These are phyloP conservation scores for Blomia tropicalis DNA, from an alignment of 2,888 invertebrate species.

Conservation along the genomic window DNA sequence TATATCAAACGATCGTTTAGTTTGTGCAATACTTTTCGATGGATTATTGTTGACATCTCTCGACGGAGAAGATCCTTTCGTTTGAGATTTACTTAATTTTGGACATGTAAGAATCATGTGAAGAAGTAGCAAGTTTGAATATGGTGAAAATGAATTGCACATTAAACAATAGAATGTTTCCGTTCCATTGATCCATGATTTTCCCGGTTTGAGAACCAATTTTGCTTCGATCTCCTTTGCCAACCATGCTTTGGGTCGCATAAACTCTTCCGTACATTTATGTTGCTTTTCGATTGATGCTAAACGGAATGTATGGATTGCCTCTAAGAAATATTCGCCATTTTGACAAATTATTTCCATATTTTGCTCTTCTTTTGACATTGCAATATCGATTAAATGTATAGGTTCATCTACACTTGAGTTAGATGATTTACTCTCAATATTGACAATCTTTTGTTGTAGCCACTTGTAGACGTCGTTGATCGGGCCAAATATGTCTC, in stretches of 20 bases:
- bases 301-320: conserved; percentile 22
- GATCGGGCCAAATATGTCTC: neutral
- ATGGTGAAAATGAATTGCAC: conserved; percentile 28
- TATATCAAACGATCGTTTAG: conserved; percentile 30
- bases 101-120: conserved; percentile 30
- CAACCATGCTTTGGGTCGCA: neutral
- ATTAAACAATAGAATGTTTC: conserved; percentile 29
- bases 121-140: conserved; percentile 29
- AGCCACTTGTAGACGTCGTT: neutral
- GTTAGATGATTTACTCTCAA: neutral
- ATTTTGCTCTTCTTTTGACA: conserved; percentile 29
- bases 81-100: neutral
- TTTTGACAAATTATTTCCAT: conserved; percentile 28
- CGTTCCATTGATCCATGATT: conserved; percentile 24
- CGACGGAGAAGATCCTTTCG: neutral
- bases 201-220: conserved; percentile 19
- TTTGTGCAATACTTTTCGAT: conserved; percentile 2
- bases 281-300: neutral
- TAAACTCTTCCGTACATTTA: neutral
- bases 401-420: conserved; percentile 25
- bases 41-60: conserved; percentile 5
- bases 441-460: neutral
- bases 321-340: conserved; percentile 30
- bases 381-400: conserved; percentile 29
- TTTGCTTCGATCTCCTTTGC: conserved; percentile 20